Conservation (phyloP, 2,113 vertebrate genomes). For the Semnopithecus entellus region DNA sequence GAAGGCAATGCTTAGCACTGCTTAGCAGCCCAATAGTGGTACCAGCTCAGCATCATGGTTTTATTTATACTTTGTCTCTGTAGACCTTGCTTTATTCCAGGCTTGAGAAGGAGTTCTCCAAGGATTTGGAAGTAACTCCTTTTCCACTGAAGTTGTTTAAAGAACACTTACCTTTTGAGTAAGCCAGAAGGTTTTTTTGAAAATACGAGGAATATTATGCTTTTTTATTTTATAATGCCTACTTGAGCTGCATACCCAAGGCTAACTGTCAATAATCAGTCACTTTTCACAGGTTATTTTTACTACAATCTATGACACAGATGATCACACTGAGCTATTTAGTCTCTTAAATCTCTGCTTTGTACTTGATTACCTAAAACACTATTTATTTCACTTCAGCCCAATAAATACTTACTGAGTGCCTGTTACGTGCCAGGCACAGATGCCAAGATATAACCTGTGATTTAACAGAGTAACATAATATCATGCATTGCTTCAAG, state of each 20-base stretch:
- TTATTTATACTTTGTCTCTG: too few relatives aligned
- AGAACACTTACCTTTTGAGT: background rate
- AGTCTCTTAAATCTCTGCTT: background rate
- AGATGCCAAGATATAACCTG: background rate
- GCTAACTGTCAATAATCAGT: background rate
- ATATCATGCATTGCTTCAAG: background rate
- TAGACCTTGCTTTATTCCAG: too few relatives aligned
- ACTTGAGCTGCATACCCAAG: background rate
- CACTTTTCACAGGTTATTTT: background rate
- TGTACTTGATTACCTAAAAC: background rate
- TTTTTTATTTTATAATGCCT: background rate
- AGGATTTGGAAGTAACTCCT: background rate
- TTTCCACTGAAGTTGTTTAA: background rate
- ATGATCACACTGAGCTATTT: background rate
- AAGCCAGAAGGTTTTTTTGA: background rate
- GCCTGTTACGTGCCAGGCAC: background rate
- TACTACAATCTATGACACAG: background rate
- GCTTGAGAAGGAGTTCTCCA: background rate
- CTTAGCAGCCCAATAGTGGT: too few relatives aligned
- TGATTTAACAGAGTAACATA: background rate
- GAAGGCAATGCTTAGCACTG: too few relatives aligned
- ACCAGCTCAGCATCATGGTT: too few relatives aligned
- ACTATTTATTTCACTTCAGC: background rate
- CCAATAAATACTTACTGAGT: background rate
- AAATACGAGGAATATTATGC: background rate